Base-by-base conservation (phyloP, 2,797 vertebrate species). In the Ctenochaetus hawaiiensis region DNA sequence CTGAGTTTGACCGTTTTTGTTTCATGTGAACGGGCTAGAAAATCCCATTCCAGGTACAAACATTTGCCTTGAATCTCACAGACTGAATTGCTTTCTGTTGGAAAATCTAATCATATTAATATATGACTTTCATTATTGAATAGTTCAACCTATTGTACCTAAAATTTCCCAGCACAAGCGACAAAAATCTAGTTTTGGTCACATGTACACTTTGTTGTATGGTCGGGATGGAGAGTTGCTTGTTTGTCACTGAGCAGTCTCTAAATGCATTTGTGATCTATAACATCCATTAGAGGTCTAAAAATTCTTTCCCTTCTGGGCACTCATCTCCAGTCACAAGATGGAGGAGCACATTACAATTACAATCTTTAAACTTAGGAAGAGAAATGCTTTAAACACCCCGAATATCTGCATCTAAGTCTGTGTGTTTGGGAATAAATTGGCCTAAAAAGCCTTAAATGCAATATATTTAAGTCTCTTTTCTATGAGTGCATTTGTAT, bases 201-300 rank as follows among this genome's bases (percentile, higher is more conserved):
- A 51, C n/a, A 57, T 51, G 1, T 9, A 8, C 16, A 67, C 56
- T 48, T 34, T 48, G 64, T 8, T 17, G 43, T 48, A 39, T 14
- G 44, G 16, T 18, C 18, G 20, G 18, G 26, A 81, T 58, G 18
- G 30, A 52, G 5, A 41, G 43, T 71, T 9, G 34, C 43, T 80
- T 67, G 52, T 34, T 73, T 59, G 48, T 75, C 45, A 57, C 26
- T 30, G 26, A 30, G 26, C 51, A 54, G 56, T 59, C 41, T 72
- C 26, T 49, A 9, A 62, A 54, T 68, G 41, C 12, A 10, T 3
- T 13, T 8, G 12, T 61, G 67, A 73, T 51, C 52, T n/a, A 45
- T 49, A 59, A 49, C 53, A 67, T 51, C 66, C 67, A 71, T 70
- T 74, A 80, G 20, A 53, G 52, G 45, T 69, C 69, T 65, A 56